Evolutionary conservation across 2,113 vertebrate genomes (phyloP).

Genomic region (Malurus cyaneus): DNA sequence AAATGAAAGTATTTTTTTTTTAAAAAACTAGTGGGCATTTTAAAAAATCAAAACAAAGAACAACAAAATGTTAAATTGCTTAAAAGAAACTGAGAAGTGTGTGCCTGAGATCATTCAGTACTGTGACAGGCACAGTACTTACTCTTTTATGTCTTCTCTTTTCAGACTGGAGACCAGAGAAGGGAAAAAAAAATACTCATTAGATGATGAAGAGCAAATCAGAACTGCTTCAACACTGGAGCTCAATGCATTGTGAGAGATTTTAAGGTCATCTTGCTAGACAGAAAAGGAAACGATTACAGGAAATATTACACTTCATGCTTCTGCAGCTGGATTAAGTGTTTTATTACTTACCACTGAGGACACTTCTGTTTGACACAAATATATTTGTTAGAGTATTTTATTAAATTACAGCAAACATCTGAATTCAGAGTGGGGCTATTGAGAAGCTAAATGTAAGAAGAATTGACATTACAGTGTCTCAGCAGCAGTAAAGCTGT

Average conservation of each 20-base stretch:
- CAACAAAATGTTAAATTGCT: background rate
- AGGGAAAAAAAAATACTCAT: background rate
- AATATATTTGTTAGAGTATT: slow-evolving; percentile 61
- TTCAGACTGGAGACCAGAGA: background rate
- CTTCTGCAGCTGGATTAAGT: slow-evolving; percentile 56
- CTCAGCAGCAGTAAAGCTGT: slow-evolving; percentile 46
- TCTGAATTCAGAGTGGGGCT: slow-evolving; percentile 61
- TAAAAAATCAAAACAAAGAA: background rate
- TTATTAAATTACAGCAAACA: slow-evolving; percentile 63
- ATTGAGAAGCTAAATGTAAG: slow-evolving; percentile 47
- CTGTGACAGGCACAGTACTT: fast-evolving
- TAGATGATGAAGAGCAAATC: slow-evolving; percentile 4
- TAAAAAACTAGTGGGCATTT: background rate
- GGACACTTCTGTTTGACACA: slow-evolving; percentile 57
- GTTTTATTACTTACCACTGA: slow-evolving; percentile 62
- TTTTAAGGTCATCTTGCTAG: slow-evolving; percentile 28
- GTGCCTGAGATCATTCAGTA: background rate
- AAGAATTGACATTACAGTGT: slow-evolving; percentile 30
- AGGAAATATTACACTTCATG: slow-evolving; percentile 51
- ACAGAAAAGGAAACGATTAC: slow-evolving; percentile 26
- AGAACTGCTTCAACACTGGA: background rate
- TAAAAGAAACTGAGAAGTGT: background rate
- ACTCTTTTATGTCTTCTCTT: background rate
- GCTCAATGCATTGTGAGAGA: background rate
- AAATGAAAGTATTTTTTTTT: background rate